A percentile compares a stretch with the other conserved stretches of the same genome.
These are phyloP conservation scores for Saccostrea glomerata DNA, from an alignment of 1,140 invertebrate species.

Conservation along the genomic window DNA sequence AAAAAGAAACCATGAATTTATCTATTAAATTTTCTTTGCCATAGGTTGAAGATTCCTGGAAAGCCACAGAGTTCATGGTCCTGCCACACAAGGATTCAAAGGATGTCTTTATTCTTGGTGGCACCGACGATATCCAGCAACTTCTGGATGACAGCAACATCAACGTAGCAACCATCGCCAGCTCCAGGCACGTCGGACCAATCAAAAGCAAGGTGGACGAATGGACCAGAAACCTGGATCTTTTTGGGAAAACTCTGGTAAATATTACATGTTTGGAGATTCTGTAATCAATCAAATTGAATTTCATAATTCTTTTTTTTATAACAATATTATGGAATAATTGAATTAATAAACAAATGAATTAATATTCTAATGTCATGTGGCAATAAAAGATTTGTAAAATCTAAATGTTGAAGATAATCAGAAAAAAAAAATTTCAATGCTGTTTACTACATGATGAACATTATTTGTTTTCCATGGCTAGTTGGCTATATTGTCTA, in stretches of 20 bases:
- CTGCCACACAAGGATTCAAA: slow-evolving; percentile 81
- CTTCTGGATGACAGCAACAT: slow-evolving; percentile 91
- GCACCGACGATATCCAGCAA: slow-evolving; percentile 90
- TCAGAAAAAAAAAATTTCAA: too few species aligned
- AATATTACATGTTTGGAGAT: neutral
- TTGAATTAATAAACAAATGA: too few species aligned
- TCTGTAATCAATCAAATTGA: too few species aligned
- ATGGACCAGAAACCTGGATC: slow-evolving; percentile 86
- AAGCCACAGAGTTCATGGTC: slow-evolving; percentile 78
- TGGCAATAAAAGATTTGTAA: too few species aligned
- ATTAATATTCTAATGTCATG: too few species aligned
- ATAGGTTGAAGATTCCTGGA: slow-evolving; percentile 80
- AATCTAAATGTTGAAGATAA: too few species aligned
- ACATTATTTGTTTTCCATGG: too few species aligned
- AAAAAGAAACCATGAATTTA: too few species aligned
- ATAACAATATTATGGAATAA: too few species aligned
- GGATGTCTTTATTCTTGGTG: slow-evolving; percentile 90
- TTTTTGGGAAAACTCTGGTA: slow-evolving; percentile 88
- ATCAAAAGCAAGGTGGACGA: slow-evolving; percentile 90
- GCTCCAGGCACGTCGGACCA: slow-evolving; percentile 89
- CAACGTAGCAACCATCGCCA: slow-evolving; percentile 90
- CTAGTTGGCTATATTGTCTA: too few species aligned
- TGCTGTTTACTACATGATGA: too few species aligned
- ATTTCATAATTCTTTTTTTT: too few species aligned
- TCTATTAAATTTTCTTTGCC: neutral